Percentiles rank a stretch among this genome's conserved stretches.
These are phyloP conservation scores for Zosterops borbonicus DNA, from an alignment of 2,113 vertebrate genomes.

Conservation along the genomic window DNA sequence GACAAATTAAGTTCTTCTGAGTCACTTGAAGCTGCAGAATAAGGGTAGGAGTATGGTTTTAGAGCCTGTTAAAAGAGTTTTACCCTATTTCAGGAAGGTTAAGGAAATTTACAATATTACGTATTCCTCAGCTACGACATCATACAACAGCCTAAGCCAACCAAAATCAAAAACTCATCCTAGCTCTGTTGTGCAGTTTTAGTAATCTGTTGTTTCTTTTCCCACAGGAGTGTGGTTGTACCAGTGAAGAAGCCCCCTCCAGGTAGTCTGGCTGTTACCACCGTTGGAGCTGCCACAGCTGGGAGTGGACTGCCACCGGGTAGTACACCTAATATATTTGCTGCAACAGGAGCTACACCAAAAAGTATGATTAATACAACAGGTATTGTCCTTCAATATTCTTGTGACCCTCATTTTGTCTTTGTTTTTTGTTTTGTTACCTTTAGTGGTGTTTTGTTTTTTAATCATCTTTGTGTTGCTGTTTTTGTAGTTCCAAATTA, in stretches of 20 bases:
- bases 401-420: slow-evolving; percentile 72
- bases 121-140: accelerated
- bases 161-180: not conserved
- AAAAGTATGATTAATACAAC: slow-evolving; percentile 99
- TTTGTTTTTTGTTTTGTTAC: slow-evolving; percentile 42
- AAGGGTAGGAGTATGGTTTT: not conserved
- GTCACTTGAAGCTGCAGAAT: not conserved
- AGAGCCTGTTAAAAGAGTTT: not conserved
- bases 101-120: not conserved
- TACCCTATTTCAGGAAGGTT: not conserved
- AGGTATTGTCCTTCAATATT: slow-evolving; percentile 82
- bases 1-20: not conserved
- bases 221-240: slow-evolving; percentile 89
- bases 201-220: not conserved
- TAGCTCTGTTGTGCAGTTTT: not conserved
- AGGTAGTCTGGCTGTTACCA: slow-evolving; percentile 85
- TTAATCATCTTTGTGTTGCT: not conserved
- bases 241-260: slow-evolving; percentile 91
- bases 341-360: slow-evolving; percentile 86
- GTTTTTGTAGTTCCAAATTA: not conserved
- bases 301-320: slow-evolving; percentile 79
- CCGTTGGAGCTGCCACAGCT: slow-evolving; percentile 82
- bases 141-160: not conserved
- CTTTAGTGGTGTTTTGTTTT: slow-evolving; percentile 33
- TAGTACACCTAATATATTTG: slow-evolving; percentile 90